Conservation (phyloP, 2,113 vertebrate genomes). For the Oncorhynchus clarkii region DNA sequence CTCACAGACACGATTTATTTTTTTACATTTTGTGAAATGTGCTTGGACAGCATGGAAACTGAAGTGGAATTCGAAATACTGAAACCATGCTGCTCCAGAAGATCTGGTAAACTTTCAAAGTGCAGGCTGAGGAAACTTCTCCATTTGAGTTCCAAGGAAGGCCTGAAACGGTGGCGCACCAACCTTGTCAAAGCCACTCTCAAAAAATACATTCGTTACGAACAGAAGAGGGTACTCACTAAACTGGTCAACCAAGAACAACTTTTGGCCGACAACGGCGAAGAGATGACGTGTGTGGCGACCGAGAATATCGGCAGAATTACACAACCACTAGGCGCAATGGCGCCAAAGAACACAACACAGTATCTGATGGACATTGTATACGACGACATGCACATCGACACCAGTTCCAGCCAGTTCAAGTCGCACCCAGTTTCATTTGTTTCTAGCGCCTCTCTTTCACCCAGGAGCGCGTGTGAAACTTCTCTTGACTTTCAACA, state of each 20-base stretch:
- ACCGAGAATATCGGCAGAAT: neutral
- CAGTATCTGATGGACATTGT: constrained; percentile 71
- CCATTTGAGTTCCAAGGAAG: neutral
- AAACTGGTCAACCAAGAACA: neutral
- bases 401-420: too few relatives aligned
- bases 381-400: constrained; percentile 53
- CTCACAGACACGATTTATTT: neutral
- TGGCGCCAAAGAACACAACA: constrained; percentile 71
- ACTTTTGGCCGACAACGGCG: neutral
- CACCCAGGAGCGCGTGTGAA: constrained; percentile 31
- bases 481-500: constrained; percentile 61
- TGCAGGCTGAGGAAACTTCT: constrained; percentile 13
- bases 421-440: neutral
- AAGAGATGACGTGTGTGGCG: accelerated
- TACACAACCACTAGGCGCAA: constrained; percentile 20
- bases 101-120: neutral
- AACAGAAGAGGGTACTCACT: neutral
- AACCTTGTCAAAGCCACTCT: neutral
- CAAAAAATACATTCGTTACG: constrained; percentile 12
- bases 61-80: neutral
- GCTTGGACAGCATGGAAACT: constrained; percentile 35
- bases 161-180: neutral
- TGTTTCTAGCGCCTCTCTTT: neutral
- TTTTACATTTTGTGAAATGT: constrained; percentile 45
- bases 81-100: neutral